Evolutionary conservation across 2,888 invertebrate genomes (phyloP).

Genomic region (Caradrina clavipalpis): DNA sequence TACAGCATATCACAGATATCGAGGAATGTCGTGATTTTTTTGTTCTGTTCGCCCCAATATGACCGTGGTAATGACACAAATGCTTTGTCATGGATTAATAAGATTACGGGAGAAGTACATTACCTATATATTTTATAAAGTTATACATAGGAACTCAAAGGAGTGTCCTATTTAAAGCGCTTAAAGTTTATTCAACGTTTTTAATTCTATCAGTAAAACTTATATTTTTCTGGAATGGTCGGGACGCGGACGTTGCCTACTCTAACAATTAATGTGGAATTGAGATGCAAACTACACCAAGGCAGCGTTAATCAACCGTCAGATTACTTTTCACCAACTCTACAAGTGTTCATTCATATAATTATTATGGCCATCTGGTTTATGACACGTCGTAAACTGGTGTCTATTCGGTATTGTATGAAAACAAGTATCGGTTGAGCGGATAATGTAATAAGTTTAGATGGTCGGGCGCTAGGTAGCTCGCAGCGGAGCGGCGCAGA

Average conservation of each 20-base stretch:
- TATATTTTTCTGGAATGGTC: neutral
- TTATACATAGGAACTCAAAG: no score
- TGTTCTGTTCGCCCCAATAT: constrained; percentile 35
- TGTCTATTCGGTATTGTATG: constrained; percentile 61
- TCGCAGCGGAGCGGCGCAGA: constrained; percentile 67
- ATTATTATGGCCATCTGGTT: neutral
- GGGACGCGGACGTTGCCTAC: neutral
- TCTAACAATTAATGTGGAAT: neutral
- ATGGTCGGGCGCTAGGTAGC: constrained; percentile 73
- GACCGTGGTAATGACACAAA: constrained; percentile 25
- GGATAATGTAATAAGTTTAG: constrained; percentile 85
- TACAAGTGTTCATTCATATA: no score
- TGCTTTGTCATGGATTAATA: constrained; percentile 9
- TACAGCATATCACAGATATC: constrained; percentile 40
- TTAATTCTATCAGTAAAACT: neutral
- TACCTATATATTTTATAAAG: no score
- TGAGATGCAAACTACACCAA: neutral
- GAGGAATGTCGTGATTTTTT: constrained; percentile 44
- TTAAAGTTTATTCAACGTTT: no score
- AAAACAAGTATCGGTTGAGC: constrained; percentile 76
- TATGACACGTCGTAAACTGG: neutral
- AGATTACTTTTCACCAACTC: no score
- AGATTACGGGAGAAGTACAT: no score
- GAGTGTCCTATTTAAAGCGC: no score
- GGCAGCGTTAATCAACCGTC: neutral